Percentiles rank a stretch among this genome's conserved stretches.
Evolutionary conservation across 2,113 vertebrate genomes (phyloP).

Genomic region (Gopherus evgoodei): DNA sequence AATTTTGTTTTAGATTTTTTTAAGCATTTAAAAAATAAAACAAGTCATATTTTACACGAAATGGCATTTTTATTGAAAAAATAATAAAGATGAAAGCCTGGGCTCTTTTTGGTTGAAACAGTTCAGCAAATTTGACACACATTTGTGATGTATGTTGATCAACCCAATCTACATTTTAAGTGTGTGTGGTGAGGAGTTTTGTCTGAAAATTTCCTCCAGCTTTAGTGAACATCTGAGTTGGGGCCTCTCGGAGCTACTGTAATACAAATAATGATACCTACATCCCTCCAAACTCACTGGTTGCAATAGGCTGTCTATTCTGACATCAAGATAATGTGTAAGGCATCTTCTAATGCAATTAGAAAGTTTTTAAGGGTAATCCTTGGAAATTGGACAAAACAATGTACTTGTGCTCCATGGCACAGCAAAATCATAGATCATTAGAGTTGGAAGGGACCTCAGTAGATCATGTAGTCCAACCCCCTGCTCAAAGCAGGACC

Average conservation of each 20-base stretch:
- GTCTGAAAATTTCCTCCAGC: background rate
- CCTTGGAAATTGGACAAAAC: background rate
- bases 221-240: background rate
- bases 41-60: background rate
- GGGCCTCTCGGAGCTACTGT: background rate
- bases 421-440: background rate
- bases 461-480: too few species aligned
- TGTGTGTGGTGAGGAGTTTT: background rate
- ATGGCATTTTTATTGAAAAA: background rate
- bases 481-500: too few species aligned
- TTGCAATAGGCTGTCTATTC: background rate
- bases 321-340: background rate
- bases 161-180: background rate
- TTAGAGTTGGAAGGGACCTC: too few species aligned
- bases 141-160: background rate
- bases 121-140: background rate
- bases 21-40: background rate
- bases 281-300: background rate
- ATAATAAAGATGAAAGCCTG: background rate
- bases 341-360: background rate
- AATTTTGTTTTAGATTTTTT: background rate
- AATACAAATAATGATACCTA: background rate
- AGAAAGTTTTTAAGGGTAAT: background rate
- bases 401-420: background rate
- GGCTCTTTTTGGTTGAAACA: background rate